These are phyloP conservation scores for Channallabes apus DNA, from an alignment of 2,797 vertebrate genomes.

Conservation along the genomic window DNA sequence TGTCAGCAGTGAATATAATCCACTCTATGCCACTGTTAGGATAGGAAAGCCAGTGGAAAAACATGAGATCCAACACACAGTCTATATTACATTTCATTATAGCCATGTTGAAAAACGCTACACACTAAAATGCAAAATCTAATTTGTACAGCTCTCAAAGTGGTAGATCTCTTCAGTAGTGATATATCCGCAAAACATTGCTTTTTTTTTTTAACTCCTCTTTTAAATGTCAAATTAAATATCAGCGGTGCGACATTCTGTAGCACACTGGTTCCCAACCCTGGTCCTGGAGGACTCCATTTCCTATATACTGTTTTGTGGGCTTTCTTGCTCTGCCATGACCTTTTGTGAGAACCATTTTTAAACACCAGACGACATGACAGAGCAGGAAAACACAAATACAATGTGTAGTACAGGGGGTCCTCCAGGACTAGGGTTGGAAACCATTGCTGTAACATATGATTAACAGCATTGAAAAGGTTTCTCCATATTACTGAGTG, in stretches of 20 bases:
- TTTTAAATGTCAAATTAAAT: not conserved
- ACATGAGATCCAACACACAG: not conserved
- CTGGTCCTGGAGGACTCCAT: too few species aligned
- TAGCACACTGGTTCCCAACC: too few species aligned
- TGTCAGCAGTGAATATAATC: not conserved
- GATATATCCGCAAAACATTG: not conserved
- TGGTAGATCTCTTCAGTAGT: not conserved
- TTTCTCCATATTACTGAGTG: too few species aligned
- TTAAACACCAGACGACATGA: too few species aligned
- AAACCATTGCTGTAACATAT: not conserved
- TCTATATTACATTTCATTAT: not conserved
- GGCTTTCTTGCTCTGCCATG: too few species aligned
- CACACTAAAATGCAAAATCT: not conserved
- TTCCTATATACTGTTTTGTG: too few species aligned
- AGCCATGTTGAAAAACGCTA: not conserved
- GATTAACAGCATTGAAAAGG: too few species aligned
- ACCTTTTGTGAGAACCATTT: too few species aligned
- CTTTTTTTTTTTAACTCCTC: not conserved
- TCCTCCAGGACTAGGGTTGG: too few species aligned
- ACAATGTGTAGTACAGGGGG: too few species aligned
- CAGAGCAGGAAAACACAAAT: too few species aligned
- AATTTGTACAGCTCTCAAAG: not conserved
- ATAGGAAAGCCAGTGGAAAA: not conserved
- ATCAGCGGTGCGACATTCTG: not conserved
- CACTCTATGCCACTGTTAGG: not conserved